Evolutionary conservation across 2,113 vertebrate species (phyloP), one percentile per base, ranked within the genome.

Genomic region (Mesitornis unicolor): DNA sequence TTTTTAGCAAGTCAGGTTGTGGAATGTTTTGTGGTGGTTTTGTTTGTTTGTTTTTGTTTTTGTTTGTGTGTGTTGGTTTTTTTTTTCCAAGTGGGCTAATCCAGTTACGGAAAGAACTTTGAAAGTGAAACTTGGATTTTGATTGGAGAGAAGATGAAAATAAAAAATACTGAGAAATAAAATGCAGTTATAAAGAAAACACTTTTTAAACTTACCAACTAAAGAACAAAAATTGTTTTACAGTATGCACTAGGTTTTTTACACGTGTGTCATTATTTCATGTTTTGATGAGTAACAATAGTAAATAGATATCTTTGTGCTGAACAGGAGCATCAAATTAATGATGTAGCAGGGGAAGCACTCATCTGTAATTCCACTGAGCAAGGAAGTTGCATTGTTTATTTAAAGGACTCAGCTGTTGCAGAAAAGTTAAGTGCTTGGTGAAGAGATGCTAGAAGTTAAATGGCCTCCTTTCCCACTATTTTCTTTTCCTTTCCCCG

Each of bases 331-430:
- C 16, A 43, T 85, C 11, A 71, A 17, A 16, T 71, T 36, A n/a
- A 19, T 43, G 45, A 16, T 24, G 4, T 16, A 54, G 9, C 9
- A 4, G 15, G 13, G 4, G 6, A 47, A 19, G 6, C 1, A 1
- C 63, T 83, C 6, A 2, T 65, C 36, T 65, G n/a, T 38, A 38
- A 36, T 64, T 83, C 11, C 9, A 1, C 70, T 45, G 24, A 33
- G 22, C 38, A 63, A 38, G 25, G 22, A 50, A n/a, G 15, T 57
- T 0, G 0, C 4, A 6, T 5, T 56, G 16, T 28, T 38, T 45
- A 9, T 81, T 70, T 83, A 24, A 42, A 73, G 45, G 11, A 48
- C 7, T 53, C 16, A 40, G 33, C 11, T 73, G 50, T 71, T 93
- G 78, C 33, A 36, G 40, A 38, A 28, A 50, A 83, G 7, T 65